phyloP scores from a whole-genome alignment of 2,113 vertebrate species.

The Numenius arquata region DNA sequence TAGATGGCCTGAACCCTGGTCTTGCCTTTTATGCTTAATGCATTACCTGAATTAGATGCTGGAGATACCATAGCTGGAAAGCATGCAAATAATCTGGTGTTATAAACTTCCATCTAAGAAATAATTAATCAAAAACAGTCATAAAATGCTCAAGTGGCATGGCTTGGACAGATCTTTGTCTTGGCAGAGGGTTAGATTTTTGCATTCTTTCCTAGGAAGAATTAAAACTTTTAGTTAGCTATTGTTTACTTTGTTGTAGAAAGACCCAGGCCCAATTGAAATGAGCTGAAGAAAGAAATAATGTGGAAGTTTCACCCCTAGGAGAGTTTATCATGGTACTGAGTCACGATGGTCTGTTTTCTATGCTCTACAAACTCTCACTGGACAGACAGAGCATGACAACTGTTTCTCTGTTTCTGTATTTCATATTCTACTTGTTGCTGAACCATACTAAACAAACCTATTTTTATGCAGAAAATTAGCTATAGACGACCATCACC shows the following conservation, averaged over 20 bases:
- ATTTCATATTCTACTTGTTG: neutral
- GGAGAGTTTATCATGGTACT: neutral
- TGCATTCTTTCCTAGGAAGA: neutral
- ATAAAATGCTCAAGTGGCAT: constrained; percentile 1
- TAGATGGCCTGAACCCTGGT: neutral
- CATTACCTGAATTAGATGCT: constrained; percentile 44
- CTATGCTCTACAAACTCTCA: neutral
- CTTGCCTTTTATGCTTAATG: constrained; percentile 28
- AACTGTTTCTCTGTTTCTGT: neutral
- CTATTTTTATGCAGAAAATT: neutral
- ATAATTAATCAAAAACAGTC: constrained; percentile 47
- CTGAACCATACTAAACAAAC: neutral
- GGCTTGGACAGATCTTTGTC: constrained; percentile 23
- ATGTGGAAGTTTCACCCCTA: neutral
- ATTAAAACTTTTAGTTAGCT: neutral
- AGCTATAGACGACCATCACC: neutral
- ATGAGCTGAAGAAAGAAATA: neutral
- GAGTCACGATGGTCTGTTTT: accelerated
- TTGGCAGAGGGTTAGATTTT: neutral
- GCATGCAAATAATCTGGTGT: neutral
- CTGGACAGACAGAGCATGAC: neutral
- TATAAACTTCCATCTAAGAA: constrained; percentile 38
- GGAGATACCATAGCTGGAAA: constrained; percentile 24
- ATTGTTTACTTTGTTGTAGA: neutral
- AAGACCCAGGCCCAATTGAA: neutral